phyloP scores from a whole-genome alignment of 2,797 vertebrate species.

The Parambassis ranga region DNA sequence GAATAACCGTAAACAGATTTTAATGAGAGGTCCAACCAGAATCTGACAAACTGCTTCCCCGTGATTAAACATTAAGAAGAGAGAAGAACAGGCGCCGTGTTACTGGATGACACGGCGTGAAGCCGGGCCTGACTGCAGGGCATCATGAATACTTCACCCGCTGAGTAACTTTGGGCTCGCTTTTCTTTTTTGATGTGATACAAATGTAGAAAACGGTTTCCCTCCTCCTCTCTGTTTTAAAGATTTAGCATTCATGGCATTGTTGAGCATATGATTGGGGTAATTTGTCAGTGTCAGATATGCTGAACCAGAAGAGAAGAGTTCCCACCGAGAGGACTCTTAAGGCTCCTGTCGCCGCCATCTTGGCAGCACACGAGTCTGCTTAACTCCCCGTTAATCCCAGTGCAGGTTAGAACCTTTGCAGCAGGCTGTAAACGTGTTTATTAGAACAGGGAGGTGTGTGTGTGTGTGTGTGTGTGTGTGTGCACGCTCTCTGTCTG shows the following conservation, averaged over 20 bases:
- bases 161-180: constrained; percentile 15
- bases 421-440: too few species aligned
- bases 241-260: neutral
- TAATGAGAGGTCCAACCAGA: constrained; percentile 8
- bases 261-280: constrained; percentile 9
- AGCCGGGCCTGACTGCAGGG: constrained; percentile 14
- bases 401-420: too few species aligned
- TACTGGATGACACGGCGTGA: constrained; percentile 21
- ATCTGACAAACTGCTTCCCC: constrained; percentile 19
- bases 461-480: too few species aligned
- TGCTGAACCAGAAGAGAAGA: neutral
- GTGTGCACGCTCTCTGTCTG: too few species aligned
- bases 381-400: too few species aligned
- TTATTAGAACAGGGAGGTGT: too few species aligned
- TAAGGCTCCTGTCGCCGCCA: too few species aligned
- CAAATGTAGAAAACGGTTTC: neutral
- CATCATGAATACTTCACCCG: constrained; percentile 36
- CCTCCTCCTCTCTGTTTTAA: neutral
- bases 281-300: neutral
- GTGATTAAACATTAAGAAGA: constrained; percentile 1
- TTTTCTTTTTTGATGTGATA: neutral
- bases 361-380: too few species aligned
- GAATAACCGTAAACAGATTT: constrained; percentile 22
- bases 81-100: constrained; percentile 35
- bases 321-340: too few species aligned